phyloP scores from a whole-genome alignment of 1,140 invertebrate genomes.

The Laupala kohalensis region DNA sequence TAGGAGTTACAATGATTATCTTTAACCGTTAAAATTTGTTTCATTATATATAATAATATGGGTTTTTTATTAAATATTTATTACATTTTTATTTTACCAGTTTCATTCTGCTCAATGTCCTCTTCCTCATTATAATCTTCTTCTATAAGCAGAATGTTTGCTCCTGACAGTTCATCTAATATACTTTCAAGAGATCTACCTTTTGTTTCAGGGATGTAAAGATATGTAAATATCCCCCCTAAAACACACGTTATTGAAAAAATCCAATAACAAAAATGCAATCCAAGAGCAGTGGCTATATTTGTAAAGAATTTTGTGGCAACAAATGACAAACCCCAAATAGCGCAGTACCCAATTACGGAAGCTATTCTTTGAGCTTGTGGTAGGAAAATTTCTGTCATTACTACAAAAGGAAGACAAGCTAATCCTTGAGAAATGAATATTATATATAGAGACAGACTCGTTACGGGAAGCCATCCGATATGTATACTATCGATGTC shows the following conservation, averaged over 20 bases:
- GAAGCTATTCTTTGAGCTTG: slow-evolving; percentile 33
- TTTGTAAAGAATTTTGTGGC: slow-evolving; percentile 34
- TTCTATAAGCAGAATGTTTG: background rate
- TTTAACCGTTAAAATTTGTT: no score
- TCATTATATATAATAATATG: no score
- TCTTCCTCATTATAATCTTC: no score
- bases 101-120: background rate
- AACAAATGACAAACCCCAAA: slow-evolving; percentile 38
- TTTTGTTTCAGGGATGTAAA: slow-evolving; percentile 50
- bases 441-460: slow-evolving; percentile 39
- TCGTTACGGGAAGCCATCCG: slow-evolving; percentile 36
- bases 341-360: slow-evolving; percentile 30
- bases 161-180: slow-evolving; percentile 22
- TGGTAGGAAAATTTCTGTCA: slow-evolving; percentile 45
- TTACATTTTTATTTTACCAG: no score
- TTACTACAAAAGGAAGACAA: slow-evolving; percentile 41
- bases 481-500: slow-evolving; percentile 22
- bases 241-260: slow-evolving; percentile 19
- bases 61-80: no score
- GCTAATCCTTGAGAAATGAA: slow-evolving; percentile 34
- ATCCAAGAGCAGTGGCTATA: slow-evolving; percentile 21
- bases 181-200: slow-evolving; percentile 43
- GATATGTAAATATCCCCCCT: slow-evolving; percentile 26
- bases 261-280: slow-evolving; percentile 27
- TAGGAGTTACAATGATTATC: no score